A percentile compares a stretch with the other conserved stretches of the same genome.
Evolutionary conservation across 2,113 vertebrate genomes (phyloP).

Genomic region (Opisthocomus hoazin): DNA sequence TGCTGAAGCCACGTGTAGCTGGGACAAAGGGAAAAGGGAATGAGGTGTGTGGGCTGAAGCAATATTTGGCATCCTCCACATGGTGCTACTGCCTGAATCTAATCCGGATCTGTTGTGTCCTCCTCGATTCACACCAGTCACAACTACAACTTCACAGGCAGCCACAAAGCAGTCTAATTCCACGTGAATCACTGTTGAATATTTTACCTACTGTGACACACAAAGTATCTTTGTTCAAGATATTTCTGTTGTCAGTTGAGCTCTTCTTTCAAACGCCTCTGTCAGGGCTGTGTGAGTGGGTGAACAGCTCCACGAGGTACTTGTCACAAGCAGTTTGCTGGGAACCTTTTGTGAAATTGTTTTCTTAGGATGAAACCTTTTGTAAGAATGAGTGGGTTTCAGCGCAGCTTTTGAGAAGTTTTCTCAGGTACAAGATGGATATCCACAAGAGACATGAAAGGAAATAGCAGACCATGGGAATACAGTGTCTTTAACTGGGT

Average conservation of each 20-base stretch:
- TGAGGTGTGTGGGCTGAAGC: background rate
- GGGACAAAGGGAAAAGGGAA: background rate
- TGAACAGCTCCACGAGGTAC: background rate
- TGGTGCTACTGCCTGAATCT: background rate
- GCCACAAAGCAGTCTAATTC: background rate
- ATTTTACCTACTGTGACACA: background rate
- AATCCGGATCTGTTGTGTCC: background rate
- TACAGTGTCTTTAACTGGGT: background rate
- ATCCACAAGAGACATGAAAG: background rate
- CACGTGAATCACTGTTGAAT: background rate
- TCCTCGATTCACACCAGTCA: background rate
- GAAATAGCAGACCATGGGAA: background rate
- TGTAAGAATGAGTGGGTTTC: background rate
- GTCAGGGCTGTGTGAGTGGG: background rate
- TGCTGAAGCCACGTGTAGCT: background rate
- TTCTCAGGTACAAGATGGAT: background rate
- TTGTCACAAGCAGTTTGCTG: background rate
- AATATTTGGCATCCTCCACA: background rate
- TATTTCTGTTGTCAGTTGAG: background rate
- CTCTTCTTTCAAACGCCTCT: background rate
- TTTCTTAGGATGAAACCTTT: background rate
- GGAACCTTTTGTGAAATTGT: background rate
- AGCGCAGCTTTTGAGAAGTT: background rate
- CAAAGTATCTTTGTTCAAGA: background rate
- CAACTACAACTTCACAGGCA: background rate